These are phyloP conservation scores for Forficula auricularia DNA, from an alignment of 1,140 invertebrate species.

Conservation along the genomic window DNA sequence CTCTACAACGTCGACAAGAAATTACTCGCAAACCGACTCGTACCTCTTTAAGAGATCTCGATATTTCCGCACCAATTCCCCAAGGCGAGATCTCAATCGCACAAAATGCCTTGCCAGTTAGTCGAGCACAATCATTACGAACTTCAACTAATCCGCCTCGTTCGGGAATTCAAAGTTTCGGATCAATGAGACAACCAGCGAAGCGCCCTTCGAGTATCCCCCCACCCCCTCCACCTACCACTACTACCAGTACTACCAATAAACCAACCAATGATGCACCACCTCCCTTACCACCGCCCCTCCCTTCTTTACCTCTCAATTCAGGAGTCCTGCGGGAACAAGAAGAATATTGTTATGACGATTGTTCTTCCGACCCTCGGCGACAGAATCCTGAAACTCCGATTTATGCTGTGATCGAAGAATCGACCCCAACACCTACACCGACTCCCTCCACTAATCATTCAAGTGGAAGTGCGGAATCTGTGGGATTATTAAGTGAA, in stretches of 20 bases:
- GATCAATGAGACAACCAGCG: conserved; percentile 50
- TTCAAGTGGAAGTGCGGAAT: conserved; percentile 32
- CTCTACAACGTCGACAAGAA: conserved; percentile 49
- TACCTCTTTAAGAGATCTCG: conserved; percentile 39
- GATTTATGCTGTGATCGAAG: conserved; percentile 73
- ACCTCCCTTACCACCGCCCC: conserved; percentile 37
- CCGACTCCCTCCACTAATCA: conserved; percentile 15
- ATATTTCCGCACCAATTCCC: conserved; percentile 64
- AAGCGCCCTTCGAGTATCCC: conserved; percentile 54
- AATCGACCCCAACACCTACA: conserved; percentile 30
- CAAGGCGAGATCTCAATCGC: conserved; percentile 45
- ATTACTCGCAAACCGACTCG: conserved; percentile 33
- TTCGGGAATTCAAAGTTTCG: conserved; percentile 51
- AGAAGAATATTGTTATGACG: conserved; percentile 44
- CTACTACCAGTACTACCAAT: conserved; percentile 12
- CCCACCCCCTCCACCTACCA: conserved; percentile 35
- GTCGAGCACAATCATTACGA: background rate
- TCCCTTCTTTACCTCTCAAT: conserved; percentile 22
- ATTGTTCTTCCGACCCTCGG: conserved; percentile 46
- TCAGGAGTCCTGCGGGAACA: conserved; percentile 23
- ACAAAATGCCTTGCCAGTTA: conserved; percentile 33
- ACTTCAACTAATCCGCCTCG: conserved; percentile 11
- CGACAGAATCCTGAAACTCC: conserved; percentile 39
- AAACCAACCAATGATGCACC: too few relatives aligned
- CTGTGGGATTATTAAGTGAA: conserved; percentile 55